Base-by-base conservation (phyloP, 2,797 vertebrate genomes). In the Poecilia gillii region DNA sequence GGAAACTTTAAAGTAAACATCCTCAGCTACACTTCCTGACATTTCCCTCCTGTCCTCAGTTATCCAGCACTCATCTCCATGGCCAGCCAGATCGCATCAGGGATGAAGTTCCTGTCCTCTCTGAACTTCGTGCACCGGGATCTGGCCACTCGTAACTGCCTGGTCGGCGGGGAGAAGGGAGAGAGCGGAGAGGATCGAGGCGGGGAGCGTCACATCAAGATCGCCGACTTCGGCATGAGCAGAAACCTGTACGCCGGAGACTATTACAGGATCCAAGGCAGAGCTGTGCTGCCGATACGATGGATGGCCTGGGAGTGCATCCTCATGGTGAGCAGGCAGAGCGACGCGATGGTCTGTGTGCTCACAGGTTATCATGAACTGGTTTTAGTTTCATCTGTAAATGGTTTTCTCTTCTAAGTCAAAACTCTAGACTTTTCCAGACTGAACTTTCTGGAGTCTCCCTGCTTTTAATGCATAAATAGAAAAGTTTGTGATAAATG, bases 231-330 rank as follows among this genome's bases (percentile, higher is more conserved):
- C 0, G 98, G 98, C 72, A 99, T 99, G 98, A 99, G 98, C 93
- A 96, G 97, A 72, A 97, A 97, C 85, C 91, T 99, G 81, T 98
- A 98, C 0, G 96, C 97, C 0, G 97, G 97, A 14, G 96, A 99
- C 77, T 99, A 98, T 85, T 99, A 98, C 90, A 96, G 98, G 11
- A 97, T 99, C 84, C 97, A 98, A 86, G 98, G 98, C 78, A 90
- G 98, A 3, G 98, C 98, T 0, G 97, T 98, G 91, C 96, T 99
- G 84, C 98, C 98, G 0, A 99, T 99, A 71, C 97, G 98, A 77
- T 99, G 98, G 98, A 99, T 99, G 98, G 98, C 98, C 83, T 99
- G 98, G 98, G 98, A 99, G 92, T 97, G 98, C 76, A 98, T 99
- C 83, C 97, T 98, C 23, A 97, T 98, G 97, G 98, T 99, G 87